These are phyloP conservation scores for Rotaria magnacalcarata DNA, from an alignment of 2,888 invertebrate genomes.

Conservation along the genomic window DNA sequence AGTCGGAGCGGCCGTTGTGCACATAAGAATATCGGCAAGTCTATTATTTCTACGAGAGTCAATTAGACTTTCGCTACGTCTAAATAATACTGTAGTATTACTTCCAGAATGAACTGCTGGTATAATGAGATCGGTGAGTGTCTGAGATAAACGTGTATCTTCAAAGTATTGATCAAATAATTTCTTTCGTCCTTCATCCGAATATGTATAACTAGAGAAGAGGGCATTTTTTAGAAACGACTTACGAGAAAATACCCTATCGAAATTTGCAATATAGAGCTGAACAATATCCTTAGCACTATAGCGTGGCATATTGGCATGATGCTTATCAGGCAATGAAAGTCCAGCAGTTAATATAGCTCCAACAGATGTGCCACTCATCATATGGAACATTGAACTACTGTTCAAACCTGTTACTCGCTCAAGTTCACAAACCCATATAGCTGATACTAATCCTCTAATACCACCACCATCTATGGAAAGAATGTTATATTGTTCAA, in stretches of 20 bases:
- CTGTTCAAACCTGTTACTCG: not conserved
- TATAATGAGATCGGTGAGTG: not conserved
- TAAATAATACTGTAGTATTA: not conserved
- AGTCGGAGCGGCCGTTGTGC: not conserved
- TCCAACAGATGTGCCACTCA: conserved; percentile 33
- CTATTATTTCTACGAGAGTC: not conserved
- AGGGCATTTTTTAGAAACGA: too few species aligned
- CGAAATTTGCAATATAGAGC: not conserved
- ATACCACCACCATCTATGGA: not conserved
- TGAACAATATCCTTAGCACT: not conserved
- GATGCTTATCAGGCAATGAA: not conserved
- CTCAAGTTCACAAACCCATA: not conserved
- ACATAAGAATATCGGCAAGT: not conserved
- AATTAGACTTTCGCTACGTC: not conserved
- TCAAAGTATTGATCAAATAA: not conserved
- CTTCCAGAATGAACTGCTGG: not conserved
- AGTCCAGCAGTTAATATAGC: conserved; percentile 11
- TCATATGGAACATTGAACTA: conserved; percentile 4
- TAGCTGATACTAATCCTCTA: conserved; percentile 5
- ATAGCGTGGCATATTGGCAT: not conserved
- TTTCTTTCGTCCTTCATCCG: not conserved
- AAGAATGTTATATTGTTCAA: not conserved
- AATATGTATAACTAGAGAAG: not conserved
- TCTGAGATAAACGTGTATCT: not conserved
- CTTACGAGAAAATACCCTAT: not conserved